A percentile compares a stretch with the other conserved stretches of the same genome.
phyloP scores from a whole-genome alignment of 2,797 vertebrate species.

The Pampus argenteus region DNA sequence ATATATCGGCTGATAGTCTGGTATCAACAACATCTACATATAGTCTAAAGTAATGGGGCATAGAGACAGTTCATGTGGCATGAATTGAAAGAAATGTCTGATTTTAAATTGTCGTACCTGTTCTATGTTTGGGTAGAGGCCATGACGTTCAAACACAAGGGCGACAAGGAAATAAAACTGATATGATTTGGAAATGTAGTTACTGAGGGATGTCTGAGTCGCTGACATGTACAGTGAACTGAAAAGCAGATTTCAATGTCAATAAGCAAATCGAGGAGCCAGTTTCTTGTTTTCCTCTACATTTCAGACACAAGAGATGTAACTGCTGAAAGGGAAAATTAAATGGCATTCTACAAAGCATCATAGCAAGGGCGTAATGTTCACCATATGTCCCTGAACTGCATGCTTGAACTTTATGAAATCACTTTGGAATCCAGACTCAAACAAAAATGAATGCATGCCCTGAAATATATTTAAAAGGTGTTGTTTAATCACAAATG shows the following conservation, averaged over 20 bases:
- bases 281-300: conserved; percentile 65
- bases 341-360: conserved; percentile 51
- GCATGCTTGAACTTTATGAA: conserved; percentile 54
- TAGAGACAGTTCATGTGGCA: conserved; percentile 33
- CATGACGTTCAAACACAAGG: conserved; percentile 80
- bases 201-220: conserved; percentile 66
- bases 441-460: conserved; percentile 25
- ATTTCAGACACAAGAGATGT: conserved; percentile 56
- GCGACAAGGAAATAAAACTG: conserved; percentile 77
- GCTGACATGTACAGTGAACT: conserved; percentile 69
- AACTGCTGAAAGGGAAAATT: conserved; percentile 78
- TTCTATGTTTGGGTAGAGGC: conserved; percentile 67
- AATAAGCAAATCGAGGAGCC: conserved; percentile 64
- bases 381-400: conserved; percentile 53
- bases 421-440: conserved; percentile 34
- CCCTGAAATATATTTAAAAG: conserved; percentile 13
- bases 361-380: conserved; percentile 44
- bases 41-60: conserved; percentile 64
- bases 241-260: conserved; percentile 78
- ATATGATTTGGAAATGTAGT: conserved; percentile 70
- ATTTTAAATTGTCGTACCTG: conserved; percentile 45
- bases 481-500: conserved; percentile 24
- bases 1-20: conserved; percentile 56
- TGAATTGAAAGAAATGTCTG: conserved; percentile 50
- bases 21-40: conserved; percentile 66